These are phyloP conservation scores for Lampropteryx suffumata DNA, from an alignment of 2,888 invertebrate species.

Conservation along the genomic window DNA sequence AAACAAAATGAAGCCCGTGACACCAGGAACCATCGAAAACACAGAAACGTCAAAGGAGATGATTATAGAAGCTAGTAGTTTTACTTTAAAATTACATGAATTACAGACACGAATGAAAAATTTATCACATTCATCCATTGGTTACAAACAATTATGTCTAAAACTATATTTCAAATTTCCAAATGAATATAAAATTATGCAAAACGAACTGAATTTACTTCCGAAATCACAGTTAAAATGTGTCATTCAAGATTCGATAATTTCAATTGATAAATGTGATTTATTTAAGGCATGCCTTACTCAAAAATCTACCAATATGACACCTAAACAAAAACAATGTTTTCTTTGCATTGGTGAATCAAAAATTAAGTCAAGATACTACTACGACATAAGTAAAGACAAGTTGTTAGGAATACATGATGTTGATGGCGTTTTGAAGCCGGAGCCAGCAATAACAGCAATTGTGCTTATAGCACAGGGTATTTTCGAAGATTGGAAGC, in stretches of 20 bases:
- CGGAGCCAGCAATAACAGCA: constrained; percentile 19
- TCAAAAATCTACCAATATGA: constrained; percentile 16
- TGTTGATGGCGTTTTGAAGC: constrained; percentile 18
- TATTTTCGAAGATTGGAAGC: constrained; percentile 27
- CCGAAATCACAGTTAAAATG: constrained; percentile 11
- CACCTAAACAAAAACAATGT: constrained; percentile 21
- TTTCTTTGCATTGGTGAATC: constrained; percentile 22
- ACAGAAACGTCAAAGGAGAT: neutral
- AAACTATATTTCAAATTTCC: constrained; percentile 23
- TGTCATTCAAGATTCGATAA: constrained; percentile 9
- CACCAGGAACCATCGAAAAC: neutral
- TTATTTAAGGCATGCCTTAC: constrained; percentile 13
- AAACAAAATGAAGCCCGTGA: neutral
- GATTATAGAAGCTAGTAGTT: neutral
- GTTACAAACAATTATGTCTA: constrained; percentile 10
- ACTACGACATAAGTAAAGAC: constrained; percentile 26
- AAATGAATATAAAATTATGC: constrained; percentile 18
- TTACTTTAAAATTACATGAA: neutral
- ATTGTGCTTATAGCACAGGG: constrained; percentile 27
- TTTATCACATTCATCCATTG: neutral
- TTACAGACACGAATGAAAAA: constrained; percentile 1
- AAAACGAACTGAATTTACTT: neutral
- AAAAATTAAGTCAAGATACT: constrained; percentile 19
- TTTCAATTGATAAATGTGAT: constrained; percentile 5
- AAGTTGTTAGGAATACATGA: constrained; percentile 25